Evolutionary conservation across 92 coral and sea anemone genomes (phyloP), one percentile per base, ranked within the genome.

Genomic region (Metridium senile): DNA sequence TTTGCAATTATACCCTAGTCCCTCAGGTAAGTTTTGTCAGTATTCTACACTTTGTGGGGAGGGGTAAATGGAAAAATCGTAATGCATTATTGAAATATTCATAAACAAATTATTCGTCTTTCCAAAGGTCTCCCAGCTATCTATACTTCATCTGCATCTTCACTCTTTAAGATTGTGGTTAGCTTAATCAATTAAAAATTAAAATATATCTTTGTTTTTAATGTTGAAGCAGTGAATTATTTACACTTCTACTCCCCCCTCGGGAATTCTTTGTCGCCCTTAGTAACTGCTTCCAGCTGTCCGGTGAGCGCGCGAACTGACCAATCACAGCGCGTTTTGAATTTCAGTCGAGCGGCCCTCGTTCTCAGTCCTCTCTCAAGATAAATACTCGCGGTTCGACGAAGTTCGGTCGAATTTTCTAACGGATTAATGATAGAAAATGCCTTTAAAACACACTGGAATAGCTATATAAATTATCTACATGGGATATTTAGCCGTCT

Each of bases 211-310:
- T 54, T 16, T 54, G 17, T 4, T 39, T 39, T 39, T 39, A 4
- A 13, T 39, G 49, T 39, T 39, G 49, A 13, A 39, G 13, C 13
- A 4, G 49, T 39, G 13, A 26, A 57, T 26, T 20, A 19, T 19
- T 62, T 62, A 9, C 35, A 20, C 11, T 51, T n/a, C n/a, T 61
- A 9, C 51, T 59, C 77, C 62, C 77, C 54, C 28, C 28, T 21
- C 52, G 66, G 58, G 22, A 20, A 25, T n/a, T 0, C 35, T 56
- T 72, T 54, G 61, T 70, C 45, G 74, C 33, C 58, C 78, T 51
- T 73, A 49, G 78, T n/a, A 33, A 73, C 78, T 47, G 33, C 31
- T 73, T 62, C 32, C 33, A 25, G 49, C 43, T 29, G 25, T n/a
- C n/a, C n/a, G n/a, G n/a, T n/a, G n/a, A n/a, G n/a, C n/a, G n/a